These are phyloP conservation scores for Scrobipalpa atriplicella DNA, from an alignment of 2,888 invertebrate species.

Conservation along the genomic window DNA sequence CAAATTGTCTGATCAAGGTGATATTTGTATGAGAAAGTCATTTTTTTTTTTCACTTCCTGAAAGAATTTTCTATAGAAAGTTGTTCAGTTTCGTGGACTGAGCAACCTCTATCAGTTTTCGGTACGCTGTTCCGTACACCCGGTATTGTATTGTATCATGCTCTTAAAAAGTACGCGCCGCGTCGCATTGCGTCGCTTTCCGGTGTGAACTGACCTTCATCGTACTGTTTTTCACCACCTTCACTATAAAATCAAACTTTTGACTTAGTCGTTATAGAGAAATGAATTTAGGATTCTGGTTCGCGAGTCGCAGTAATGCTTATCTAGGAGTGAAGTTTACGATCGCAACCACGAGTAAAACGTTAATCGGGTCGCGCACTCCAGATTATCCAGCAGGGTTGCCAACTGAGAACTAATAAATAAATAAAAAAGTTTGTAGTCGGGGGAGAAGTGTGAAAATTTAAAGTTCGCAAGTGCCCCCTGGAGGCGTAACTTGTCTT, in stretches of 20 bases:
- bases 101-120: too few species aligned
- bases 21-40: too few species aligned
- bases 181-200: too few species aligned
- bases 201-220: too few species aligned
- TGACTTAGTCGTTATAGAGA: neutral
- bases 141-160: too few species aligned
- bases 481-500: constrained; percentile 35
- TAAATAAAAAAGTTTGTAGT: constrained; percentile 26
- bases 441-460: constrained; percentile 34
- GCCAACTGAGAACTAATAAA: neutral
- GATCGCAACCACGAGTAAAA: constrained; percentile 50
- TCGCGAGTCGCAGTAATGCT: constrained; percentile 53
- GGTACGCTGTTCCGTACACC: too few species aligned
- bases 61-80: too few species aligned
- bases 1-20: too few species aligned
- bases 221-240: too few species aligned
- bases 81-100: too few species aligned
- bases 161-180: too few species aligned
- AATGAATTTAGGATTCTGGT: constrained; percentile 48
- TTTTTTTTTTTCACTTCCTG: too few species aligned
- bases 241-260: neutral
- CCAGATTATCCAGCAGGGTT: constrained; percentile 20
- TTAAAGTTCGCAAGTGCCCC: constrained; percentile 34
- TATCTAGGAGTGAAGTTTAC: constrained; percentile 57
- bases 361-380: constrained; percentile 52